Evolutionary conservation across 2,113 vertebrate species (phyloP).

Genomic region (Lutjanus erythropterus): DNA sequence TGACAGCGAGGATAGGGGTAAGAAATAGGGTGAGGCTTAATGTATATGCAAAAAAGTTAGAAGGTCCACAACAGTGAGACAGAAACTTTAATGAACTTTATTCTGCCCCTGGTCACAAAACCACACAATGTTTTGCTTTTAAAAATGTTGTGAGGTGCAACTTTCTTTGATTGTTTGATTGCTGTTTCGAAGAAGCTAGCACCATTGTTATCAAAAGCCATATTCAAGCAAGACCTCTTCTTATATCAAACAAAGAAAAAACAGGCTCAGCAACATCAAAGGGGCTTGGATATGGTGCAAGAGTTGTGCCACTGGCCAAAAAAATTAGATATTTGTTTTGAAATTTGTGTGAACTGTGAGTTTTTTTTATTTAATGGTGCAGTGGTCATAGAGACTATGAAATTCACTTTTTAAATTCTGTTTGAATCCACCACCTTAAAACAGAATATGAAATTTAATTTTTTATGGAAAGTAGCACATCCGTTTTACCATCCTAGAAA

Average conservation of each 20-base stretch:
- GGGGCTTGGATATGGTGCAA: not conserved
- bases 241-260: conserved; percentile 32
- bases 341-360: not conserved
- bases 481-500: not conserved
- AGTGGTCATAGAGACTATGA: not conserved
- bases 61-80: conserved; percentile 2
- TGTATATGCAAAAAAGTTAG: conserved; percentile 2
- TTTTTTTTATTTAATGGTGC: not conserved
- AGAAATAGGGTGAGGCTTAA: conserved; percentile 2
- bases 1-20: not conserved
- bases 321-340: not conserved
- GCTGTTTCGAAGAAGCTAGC: conserved; percentile 14
- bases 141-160: not conserved
- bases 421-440: conserved; percentile 7
- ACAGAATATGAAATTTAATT: too few species aligned
- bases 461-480: not conserved
- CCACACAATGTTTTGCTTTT: conserved; percentile 13
- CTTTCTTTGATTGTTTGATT: conserved; percentile 23
- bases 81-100: not conserved
- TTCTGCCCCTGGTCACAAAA: conserved; percentile 19
- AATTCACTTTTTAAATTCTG: too few species aligned
- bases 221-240: not conserved
- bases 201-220: conserved; percentile 11
- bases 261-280: conserved; percentile 21
- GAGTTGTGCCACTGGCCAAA: conserved; percentile 11